Evolutionary conservation across 2,797 vertebrate genomes (phyloP), one percentile per base, ranked within the genome.

Genomic region (Synanceia verrucosa): DNA sequence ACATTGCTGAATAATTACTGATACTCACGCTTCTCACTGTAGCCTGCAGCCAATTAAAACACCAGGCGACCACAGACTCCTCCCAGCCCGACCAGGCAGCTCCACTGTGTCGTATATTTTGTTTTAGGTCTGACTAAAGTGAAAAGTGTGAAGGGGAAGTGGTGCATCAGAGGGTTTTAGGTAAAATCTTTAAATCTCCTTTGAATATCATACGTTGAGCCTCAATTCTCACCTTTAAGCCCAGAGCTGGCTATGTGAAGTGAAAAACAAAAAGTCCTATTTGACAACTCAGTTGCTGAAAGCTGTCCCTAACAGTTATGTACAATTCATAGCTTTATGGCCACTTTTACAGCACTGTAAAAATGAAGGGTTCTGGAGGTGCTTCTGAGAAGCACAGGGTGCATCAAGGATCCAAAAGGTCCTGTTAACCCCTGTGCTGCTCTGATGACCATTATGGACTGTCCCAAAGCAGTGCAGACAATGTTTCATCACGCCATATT

Each of bases 1-100:
- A 98, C 97, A 99, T 90, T 96, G 95, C 96, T 96, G 97, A 97
- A 97, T 97, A 96, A 99, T 99, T 97, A 98, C 96, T 94, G 95
- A 97, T 97, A 96, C 95, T 96, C 96, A 95, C 95, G 95, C 96
- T 95, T 94, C 96, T 94, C 95, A 89, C 94, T 88, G 90, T 90
- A 93, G 94, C 93, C 93, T 92, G 92, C 94, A 98, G 96, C 97
- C 98, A 99, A 99, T 99, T 97, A 96, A 94, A 97, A 95, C 94
- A 94, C 94, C 92, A 91, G 94, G 90, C 94, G 91, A 79, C 87
- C 80, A 76, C 81, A 95, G 96, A 96, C 98, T 97, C 96, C 98
- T 95, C 98, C 98, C 96, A 93, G 92, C 92, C 92, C 92, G 90
- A 93, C 91, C 95, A 82, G 91, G 86, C 84, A 79, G 82, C 86